Base-by-base conservation (phyloP, 2,113 vertebrate genomes). In the Ia io region DNA sequence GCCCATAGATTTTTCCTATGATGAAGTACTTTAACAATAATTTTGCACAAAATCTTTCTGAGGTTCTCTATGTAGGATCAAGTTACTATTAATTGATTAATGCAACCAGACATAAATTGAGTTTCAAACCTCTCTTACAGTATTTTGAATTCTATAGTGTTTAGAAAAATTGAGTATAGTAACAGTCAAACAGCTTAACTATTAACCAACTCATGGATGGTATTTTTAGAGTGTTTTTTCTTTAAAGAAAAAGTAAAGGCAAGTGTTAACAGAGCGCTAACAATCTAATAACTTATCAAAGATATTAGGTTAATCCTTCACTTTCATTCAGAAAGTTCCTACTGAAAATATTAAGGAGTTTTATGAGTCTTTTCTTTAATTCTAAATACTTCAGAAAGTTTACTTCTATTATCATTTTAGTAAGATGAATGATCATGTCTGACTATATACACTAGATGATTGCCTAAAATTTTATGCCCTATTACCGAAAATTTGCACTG, bases 21-120 rank as follows among this genome's bases (percentile, higher is more conserved):
- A 69, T 78, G 20, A 3, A 70, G 61, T 84, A 79, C 37, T 92
- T 79, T 63, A 74, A 84, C 17, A 70, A 79, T 63, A 53, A 35
- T 65, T 80, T 69, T 92, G 20, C 5, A 49, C 49, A 92, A 74
- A 76, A 47, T 91, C 42, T 78, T 76, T 70, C 42, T 78, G 93
- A 78, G 35, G 78, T 28, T 83, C 37, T 23, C 5, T 80, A 79
- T 80, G 17, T 32, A 80, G n/a, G 71, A 74, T 79, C 30, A 84
- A 79, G 71, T 85, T 89, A 44, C n/a, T 61, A 44, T 18, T 87
- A 92, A 88, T 37, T 83, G 40, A 86, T 80, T 95, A 92, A 96
- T 70, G 37, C 22, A 83, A 83, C 1, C 2, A 20, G 59, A 84
- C 56, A 90, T 56, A 78, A 95, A 89, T 18, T 95, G 63, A 88